These are phyloP conservation scores for Protodeltote pygarga DNA, from an alignment of 2,888 invertebrate species.

Conservation along the genomic window DNA sequence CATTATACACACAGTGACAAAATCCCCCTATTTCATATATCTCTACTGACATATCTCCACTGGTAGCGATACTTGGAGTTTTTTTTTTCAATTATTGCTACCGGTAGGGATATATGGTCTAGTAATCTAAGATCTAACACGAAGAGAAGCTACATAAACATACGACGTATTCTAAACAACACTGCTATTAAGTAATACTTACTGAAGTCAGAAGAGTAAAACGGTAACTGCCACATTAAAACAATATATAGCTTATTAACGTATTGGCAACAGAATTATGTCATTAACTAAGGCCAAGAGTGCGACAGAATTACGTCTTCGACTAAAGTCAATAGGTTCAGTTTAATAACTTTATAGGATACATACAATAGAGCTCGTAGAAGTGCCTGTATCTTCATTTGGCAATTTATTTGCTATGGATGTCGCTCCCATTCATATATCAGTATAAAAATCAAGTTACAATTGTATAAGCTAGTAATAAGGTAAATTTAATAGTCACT, in stretches of 20 bases:
- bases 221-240: constrained; percentile 8
- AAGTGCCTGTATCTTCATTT: no score
- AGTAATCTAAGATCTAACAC: no score
- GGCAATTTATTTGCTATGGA: no score
- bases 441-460: background rate
- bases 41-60: no score
- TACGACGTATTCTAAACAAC: background rate
- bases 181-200: background rate
- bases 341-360: constrained; percentile 27
- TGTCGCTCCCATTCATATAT: no score
- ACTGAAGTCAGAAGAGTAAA: constrained; percentile 11
- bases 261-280: constrained; percentile 34
- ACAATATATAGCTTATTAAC: constrained; percentile 23
- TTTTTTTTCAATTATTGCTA: no score
- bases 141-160: background rate
- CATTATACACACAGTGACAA: no score
- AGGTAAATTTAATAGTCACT: background rate
- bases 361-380: constrained; percentile 19
- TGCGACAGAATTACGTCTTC: constrained; percentile 23
- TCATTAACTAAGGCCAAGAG: constrained; percentile 29
- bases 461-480: background rate
- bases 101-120: no score
- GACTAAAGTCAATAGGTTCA: constrained; percentile 18
- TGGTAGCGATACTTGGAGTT: no score
- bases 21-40: no score